These are phyloP conservation scores for Sebastes baramenuke DNA, from an alignment of 2,797 vertebrate genomes.

Conservation along the genomic window DNA sequence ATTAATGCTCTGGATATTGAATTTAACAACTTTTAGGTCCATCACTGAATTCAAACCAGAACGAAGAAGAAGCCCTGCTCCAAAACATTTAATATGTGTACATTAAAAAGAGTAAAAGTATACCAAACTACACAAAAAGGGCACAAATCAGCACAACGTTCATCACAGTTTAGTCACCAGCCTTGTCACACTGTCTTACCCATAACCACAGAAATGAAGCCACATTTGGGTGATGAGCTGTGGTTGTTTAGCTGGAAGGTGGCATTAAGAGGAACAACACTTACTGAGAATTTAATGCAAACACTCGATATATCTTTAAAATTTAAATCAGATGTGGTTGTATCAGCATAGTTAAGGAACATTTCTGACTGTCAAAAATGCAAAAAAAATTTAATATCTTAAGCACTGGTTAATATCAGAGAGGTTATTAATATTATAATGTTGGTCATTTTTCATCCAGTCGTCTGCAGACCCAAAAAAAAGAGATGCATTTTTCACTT, in stretches of 20 bases:
- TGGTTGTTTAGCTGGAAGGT: background rate
- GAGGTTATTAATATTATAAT: background rate
- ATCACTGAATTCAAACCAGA: no score
- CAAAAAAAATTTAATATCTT: background rate
- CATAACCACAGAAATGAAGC: background rate
- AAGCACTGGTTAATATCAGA: background rate
- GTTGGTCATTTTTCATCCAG: background rate
- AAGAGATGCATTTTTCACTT: background rate
- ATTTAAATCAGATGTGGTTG: background rate
- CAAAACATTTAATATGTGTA: no score
- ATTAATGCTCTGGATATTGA: no score
- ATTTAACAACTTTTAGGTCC: no score
- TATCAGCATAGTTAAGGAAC: background rate
- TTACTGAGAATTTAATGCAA: background rate
- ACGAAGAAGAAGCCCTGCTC: no score
- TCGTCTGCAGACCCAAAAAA: background rate
- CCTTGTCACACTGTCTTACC: background rate
- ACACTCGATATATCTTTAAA: background rate
- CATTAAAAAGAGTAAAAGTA: no score
- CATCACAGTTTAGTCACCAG: background rate
- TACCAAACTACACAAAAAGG: no score
- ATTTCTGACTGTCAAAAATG: background rate
- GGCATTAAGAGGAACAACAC: background rate
- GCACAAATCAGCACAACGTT: background rate
- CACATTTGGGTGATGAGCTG: background rate